These are phyloP conservation scores for Sphinx pinastri DNA, from an alignment of 2,888 invertebrate species.

Conservation along the genomic window DNA sequence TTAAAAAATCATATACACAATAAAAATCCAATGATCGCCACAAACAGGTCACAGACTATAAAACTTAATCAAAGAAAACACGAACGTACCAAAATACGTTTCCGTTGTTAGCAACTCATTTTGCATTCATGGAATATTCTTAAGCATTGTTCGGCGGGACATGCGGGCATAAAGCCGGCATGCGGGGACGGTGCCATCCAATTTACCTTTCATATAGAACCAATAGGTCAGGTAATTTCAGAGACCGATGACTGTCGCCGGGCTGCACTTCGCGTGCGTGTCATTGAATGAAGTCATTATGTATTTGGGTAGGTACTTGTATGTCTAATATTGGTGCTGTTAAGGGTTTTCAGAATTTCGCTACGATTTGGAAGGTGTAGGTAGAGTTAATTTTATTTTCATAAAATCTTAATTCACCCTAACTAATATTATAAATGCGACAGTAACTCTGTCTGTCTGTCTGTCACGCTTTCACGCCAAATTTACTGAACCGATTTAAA, in stretches of 20 bases:
- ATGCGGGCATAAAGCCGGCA: slow-evolving; percentile 59
- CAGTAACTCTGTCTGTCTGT: too few species aligned
- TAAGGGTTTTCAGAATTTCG: too few species aligned
- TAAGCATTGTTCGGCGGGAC: slow-evolving; percentile 70
- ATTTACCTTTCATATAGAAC: slow-evolving; percentile 79
- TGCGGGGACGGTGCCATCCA: slow-evolving; percentile 68
- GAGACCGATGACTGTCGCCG: slow-evolving; percentile 57
- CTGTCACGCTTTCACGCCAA: too few species aligned
- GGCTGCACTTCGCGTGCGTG: slow-evolving; percentile 38
- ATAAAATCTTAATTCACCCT: too few species aligned
- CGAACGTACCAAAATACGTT: slow-evolving; percentile 63
- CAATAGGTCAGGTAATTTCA: slow-evolving; percentile 76
- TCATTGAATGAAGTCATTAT: slow-evolving; percentile 3
- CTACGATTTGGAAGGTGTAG: too few species aligned
- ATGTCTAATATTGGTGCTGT: not conserved
- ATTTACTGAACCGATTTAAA: too few species aligned
- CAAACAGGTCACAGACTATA: slow-evolving; percentile 46
- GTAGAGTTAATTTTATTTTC: too few species aligned
- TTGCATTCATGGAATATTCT: slow-evolving; percentile 81
- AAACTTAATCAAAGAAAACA: slow-evolving; percentile 70
- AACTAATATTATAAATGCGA: too few species aligned
- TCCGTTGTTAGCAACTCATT: slow-evolving; percentile 71
- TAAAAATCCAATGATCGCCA: not conserved
- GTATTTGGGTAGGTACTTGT: not conserved
- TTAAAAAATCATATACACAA: not conserved